A percentile compares a stretch with the other conserved stretches of the same genome.
Evolutionary conservation across 2,797 vertebrate genomes (phyloP).

Genomic region (Spheniscus humboldti): DNA sequence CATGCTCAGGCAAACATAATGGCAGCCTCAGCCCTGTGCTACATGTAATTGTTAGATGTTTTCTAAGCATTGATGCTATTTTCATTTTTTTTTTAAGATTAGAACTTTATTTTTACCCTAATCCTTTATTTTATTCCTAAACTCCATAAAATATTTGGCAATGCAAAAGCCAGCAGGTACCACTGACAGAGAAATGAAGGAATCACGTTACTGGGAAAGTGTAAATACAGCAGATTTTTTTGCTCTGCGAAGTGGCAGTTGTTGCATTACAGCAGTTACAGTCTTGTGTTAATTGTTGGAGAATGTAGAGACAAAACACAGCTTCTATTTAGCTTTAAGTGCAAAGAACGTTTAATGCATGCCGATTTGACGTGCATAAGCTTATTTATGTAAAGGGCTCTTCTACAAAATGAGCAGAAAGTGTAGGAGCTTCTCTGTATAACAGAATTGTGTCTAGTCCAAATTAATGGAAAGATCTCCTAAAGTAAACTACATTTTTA

Average conservation of each 20-base stretch:
- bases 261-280: neutral
- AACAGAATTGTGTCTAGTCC: neutral
- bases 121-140: neutral
- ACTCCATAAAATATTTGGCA: neutral
- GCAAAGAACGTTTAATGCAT: neutral
- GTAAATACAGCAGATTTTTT: neutral
- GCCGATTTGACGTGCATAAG: neutral
- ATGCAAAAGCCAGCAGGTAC: neutral
- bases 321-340: neutral
- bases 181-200: neutral
- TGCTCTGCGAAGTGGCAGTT: neutral
- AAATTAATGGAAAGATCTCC: neutral
- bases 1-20: neutral
- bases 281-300: neutral
- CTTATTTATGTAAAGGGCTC: neutral
- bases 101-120: neutral
- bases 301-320: neutral
- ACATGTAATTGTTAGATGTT: neutral
- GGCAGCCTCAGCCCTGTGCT: neutral
- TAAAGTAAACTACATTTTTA: neutral
- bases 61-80: neutral
- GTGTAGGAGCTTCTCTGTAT: neutral
- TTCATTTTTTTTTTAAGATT: neutral
- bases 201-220: neutral
- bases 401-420: neutral